Evolutionary conservation across 2,113 vertebrate species (phyloP).

Genomic region (Actinemys pallida): DNA sequence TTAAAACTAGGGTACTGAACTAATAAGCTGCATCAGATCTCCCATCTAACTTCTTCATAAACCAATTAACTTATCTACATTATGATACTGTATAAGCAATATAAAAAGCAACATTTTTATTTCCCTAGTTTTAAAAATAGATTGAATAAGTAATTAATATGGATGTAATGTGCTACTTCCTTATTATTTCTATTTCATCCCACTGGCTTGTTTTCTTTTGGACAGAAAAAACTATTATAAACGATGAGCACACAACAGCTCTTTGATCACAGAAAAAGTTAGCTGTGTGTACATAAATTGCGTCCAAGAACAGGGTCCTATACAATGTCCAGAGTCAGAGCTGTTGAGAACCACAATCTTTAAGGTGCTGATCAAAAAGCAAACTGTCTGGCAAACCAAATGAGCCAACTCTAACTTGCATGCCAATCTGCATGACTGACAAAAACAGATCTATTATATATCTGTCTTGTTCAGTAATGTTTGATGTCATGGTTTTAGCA

Average conservation of each 20-base stretch:
- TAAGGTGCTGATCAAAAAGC: conserved; percentile 58
- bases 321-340: conserved; percentile 57
- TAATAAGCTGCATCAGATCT: neutral
- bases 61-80: neutral
- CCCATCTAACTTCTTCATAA: neutral
- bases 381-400: conserved; percentile 68
- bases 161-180: conserved; percentile 50
- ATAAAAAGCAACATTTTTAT: conserved; percentile 4
- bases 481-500: neutral
- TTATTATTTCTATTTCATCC: conserved; percentile 60
- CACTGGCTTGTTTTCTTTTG: conserved; percentile 40
- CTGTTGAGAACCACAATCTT: conserved; percentile 57
- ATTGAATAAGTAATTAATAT: conserved; percentile 47
- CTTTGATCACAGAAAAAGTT: conserved; percentile 66
- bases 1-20: neutral
- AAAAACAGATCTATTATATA: conserved; percentile 22
- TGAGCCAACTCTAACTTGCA: conserved; percentile 19
- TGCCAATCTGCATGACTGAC: conserved; percentile 34
- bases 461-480: neutral
- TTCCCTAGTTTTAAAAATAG: conserved; percentile 17
- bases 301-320: conserved; percentile 46
- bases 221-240: conserved; percentile 71
- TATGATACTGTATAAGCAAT: neutral
- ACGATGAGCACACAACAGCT: conserved; percentile 58
- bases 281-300: conserved; percentile 56